Base-by-base conservation (phyloP, 2,888 invertebrate genomes). In the Sturmia bella region DNA sequence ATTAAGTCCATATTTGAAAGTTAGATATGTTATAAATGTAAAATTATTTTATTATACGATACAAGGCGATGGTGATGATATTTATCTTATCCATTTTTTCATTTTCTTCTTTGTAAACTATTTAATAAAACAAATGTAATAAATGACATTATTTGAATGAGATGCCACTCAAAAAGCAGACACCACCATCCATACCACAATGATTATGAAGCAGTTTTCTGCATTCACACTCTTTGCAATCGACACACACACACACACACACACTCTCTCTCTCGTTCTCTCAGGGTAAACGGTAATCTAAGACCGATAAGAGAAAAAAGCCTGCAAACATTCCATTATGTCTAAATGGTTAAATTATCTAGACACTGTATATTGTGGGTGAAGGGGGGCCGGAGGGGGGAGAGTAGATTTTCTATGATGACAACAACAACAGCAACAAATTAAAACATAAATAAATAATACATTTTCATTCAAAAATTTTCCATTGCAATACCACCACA, bases 391-490 rank as follows among this genome's bases (percentile, higher is more conserved):
- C 24, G 19, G 24, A 37, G 64, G 48, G 48, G 74, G 39, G 19
- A 12, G 17, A 19, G 21, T 2, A 32, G 32, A 9, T 7, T 7
- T 5, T 5, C 32, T 32, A 32, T 7, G 32, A 32, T 7, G 32
- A 32, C 13, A 1, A 39, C 17, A 4, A 27, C 19, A 27, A 48
- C 19, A 68, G 56, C 15, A 69, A 48, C 43, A 59, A 21, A 69
- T 41, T 13, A 73, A 39, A 64, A 41, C 9, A 27, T 41, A 57
- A 57, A 19, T 12, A 19, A 64, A 68, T 32, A 41, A 74, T 9
- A 52, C 19, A 63, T 78, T 75, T 78, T 70, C 74, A 82, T 75
- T 78, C 74, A 78, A 82, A 82, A 78, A 82, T 61, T 82, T 82
- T 82, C 82, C 82, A 82, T 54, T 82, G 68, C 59, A 41, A 12